A percentile compares a stretch with the other conserved stretches of the same genome.
These are phyloP conservation scores for Lamprologus tigripictilis DNA, from an alignment of 2,113 vertebrate genomes.

Conservation along the genomic window DNA sequence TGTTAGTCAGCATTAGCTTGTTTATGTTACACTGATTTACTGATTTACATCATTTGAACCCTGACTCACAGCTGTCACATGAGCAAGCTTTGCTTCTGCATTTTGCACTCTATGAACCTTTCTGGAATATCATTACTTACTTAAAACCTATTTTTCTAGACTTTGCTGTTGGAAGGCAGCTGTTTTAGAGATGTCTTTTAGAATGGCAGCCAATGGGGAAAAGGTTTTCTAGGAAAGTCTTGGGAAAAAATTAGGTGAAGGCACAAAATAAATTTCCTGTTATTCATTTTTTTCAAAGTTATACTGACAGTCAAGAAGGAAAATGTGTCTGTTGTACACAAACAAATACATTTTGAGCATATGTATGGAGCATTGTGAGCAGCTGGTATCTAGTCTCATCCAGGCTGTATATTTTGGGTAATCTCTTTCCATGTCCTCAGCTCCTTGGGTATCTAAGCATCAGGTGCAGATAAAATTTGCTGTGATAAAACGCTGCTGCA, in stretches of 20 bases:
- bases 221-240: neutral
- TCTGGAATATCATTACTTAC: neutral
- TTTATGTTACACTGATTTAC: neutral
- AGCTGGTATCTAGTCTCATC: constrained; percentile 12
- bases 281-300: neutral
- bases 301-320: neutral
- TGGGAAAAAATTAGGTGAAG: neutral
- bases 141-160: neutral
- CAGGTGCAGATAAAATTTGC: constrained; percentile 51
- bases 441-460: constrained; percentile 34
- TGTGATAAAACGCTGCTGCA: constrained; percentile 44
- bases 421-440: neutral
- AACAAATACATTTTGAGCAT: neutral
- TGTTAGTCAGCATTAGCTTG: neutral
- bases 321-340: neutral
- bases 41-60: neutral
- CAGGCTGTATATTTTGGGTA: constrained; percentile 11
- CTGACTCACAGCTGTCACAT: neutral
- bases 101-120: neutral
- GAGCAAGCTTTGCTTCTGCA: neutral
- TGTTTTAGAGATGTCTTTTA: neutral
- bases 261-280: neutral
- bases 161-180: neutral
- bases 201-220: neutral
- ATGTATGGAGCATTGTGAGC: neutral